Base-by-base conservation (phyloP, 1,140 invertebrate species). In the Mycetomoellerius zeteki region DNA sequence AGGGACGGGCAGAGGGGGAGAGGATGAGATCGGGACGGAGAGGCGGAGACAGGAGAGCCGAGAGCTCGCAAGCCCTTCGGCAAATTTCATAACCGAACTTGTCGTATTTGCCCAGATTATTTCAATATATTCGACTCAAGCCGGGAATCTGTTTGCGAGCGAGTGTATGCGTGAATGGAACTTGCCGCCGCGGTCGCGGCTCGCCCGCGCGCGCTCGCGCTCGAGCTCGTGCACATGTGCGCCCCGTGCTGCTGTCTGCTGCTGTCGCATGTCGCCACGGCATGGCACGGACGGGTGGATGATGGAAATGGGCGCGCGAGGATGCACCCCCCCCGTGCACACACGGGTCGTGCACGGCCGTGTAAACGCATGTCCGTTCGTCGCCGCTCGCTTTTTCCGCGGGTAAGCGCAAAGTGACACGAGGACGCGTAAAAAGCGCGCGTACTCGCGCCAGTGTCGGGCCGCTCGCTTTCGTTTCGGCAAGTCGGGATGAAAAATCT, bases 51-150 rank as follows among this genome's bases (percentile, higher is more conserved):
- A 86, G 73, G 85, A 84, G 90, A 84, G 90, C 86, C 65, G 88
- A 94, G 93, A 93, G 93, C 94, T 94, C 94, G 92, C 94, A 95
- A 95, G 95, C 95, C 95, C 95, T 95, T 95, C 94, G 95, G 95
- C 94, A 95, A 95, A 95, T 95, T 95, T 95, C 95, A 95, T 95
- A 95, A 95, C 95, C 95, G 95, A 95, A 95, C 95, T 95, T 95
- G 95, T 95, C 95, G 94, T 95, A 95, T 95, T 95, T 95, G 94
- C 95, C 92, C 94, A 95, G 95, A 95, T 95, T 95, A 95, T 95
- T 95, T 95, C 95, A 95, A 95, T 95, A 95, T 95, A 95, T 95
- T 95, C 95, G 95, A 95, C 95, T 95, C 94, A 95, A 95, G 93
- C 94, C 94, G 93, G 93, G 91, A 95, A 95, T 95, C 94, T 95